A percentile compares a stretch with the other conserved stretches of the same genome.
phyloP scores from a whole-genome alignment of 2,113 vertebrate genomes.

The Clinocottus analis region DNA sequence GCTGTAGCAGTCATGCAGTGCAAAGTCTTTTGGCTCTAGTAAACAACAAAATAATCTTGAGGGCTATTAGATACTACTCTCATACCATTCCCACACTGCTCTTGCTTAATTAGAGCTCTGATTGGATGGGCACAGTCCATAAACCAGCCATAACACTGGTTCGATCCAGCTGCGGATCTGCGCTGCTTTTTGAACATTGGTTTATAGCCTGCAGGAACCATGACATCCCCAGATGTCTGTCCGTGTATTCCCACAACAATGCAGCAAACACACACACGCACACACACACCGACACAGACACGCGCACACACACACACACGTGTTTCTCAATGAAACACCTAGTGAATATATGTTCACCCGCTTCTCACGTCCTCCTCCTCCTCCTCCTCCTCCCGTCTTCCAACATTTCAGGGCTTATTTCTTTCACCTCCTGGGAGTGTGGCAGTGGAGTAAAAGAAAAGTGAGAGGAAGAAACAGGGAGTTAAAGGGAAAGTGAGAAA shows the following conservation, averaged over 20 bases:
- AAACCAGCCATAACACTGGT: slow-evolving; percentile 74
- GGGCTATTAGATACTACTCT: slow-evolving; percentile 36
- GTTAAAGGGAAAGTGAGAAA: slow-evolving; percentile 68
- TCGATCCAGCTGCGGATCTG: slow-evolving; percentile 58
- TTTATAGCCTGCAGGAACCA: slow-evolving; percentile 66
- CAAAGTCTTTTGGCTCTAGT: slow-evolving; percentile 60
- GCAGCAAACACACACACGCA: slow-evolving; percentile 8
- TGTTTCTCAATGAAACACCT: slow-evolving; percentile 35
- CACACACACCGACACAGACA: slow-evolving; percentile 19
- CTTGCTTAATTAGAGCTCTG: slow-evolving; percentile 76
- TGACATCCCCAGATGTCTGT: slow-evolving; percentile 64
- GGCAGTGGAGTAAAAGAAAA: slow-evolving; percentile 60
- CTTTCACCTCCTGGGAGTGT: slow-evolving; percentile 65
- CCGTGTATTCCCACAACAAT: slow-evolving; percentile 43
- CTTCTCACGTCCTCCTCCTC: slow-evolving; percentile 52
- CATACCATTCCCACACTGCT: slow-evolving; percentile 47
- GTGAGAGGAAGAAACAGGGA: slow-evolving; percentile 57
- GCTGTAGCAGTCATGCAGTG: slow-evolving; percentile 54
- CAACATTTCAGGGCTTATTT: slow-evolving; percentile 59
- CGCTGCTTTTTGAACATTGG: slow-evolving; percentile 58
- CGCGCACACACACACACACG: slow-evolving; percentile 15
- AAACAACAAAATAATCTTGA: slow-evolving; percentile 65
- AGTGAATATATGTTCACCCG: slow-evolving; percentile 59
- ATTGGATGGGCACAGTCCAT: slow-evolving; percentile 75
- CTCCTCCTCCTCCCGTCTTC: slow-evolving; percentile 39